Conservation (phyloP, 92 coral and sea anemone genomes). For the Diadumene lineata region DNA sequence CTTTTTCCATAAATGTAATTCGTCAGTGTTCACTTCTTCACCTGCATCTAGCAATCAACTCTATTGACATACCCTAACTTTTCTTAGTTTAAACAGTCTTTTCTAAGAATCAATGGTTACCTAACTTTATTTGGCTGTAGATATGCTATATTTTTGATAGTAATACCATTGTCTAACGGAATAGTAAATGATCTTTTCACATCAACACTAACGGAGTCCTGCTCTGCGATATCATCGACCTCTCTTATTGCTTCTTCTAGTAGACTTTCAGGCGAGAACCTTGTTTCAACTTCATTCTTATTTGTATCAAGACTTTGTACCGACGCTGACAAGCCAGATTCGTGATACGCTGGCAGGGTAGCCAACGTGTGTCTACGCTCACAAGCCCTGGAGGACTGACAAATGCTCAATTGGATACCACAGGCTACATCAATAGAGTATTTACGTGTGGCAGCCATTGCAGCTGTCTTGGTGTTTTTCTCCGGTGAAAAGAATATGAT, state of each 20-base stretch:
- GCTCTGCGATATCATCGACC: constrained; percentile 1
- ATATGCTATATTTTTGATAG: constrained; percentile 1
- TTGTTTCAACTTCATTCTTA: not conserved
- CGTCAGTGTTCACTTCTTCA: too few species aligned
- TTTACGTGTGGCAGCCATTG: constrained; percentile 76
- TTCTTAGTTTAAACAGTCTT: too few species aligned
- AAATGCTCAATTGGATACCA: constrained; percentile 41
- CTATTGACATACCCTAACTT: too few species aligned
- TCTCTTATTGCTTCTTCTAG: not conserved
- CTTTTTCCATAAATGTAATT: too few species aligned
- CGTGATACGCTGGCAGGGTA: constrained; percentile 37
- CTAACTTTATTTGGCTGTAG: not conserved
- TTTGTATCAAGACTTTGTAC: not conserved
- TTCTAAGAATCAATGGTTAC: not conserved
- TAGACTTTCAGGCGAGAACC: constrained; percentile 1
- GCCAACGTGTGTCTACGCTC: constrained; percentile 42
- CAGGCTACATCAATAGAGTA: constrained; percentile 79
- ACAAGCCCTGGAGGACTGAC: constrained; percentile 34
- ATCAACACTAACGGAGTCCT: not conserved
- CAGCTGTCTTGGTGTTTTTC: constrained; percentile 83
- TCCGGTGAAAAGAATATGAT: constrained; percentile 90
- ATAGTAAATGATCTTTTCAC: not conserved
- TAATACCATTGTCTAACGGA: not conserved
- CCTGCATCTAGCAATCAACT: too few species aligned
- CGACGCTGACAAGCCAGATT: not conserved